These are phyloP conservation scores for Aleiodes sp. DNA, from an alignment of 1,140 invertebrate genomes.

Conservation along the genomic window DNA sequence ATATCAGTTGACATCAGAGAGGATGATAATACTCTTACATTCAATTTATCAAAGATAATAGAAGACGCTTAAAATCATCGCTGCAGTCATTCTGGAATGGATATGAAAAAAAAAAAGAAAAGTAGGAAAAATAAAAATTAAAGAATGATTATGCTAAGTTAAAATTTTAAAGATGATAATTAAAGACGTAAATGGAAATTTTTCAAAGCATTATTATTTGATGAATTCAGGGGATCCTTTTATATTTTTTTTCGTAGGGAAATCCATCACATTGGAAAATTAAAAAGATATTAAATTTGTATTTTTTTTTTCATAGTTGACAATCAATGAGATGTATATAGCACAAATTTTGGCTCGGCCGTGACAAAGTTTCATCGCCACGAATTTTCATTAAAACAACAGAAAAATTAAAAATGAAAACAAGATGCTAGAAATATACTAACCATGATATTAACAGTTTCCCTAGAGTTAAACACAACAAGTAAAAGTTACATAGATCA, in stretches of 20 bases:
- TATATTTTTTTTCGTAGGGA: too few relatives aligned
- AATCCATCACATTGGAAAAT: too few relatives aligned
- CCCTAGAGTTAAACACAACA: slow-evolving; percentile 22
- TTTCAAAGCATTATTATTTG: too few relatives aligned
- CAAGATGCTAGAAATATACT: slow-evolving; percentile 7
- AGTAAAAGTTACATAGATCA: slow-evolving; percentile 31
- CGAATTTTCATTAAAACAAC: too few relatives aligned
- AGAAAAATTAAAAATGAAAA: neutral
- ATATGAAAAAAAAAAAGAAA: slow-evolving; percentile 45
- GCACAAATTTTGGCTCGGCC: too few relatives aligned
- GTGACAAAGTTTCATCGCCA: too few relatives aligned
- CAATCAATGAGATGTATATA: too few relatives aligned
- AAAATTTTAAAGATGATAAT: too few relatives aligned
- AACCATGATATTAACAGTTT: slow-evolving; percentile 23
- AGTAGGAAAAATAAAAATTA: slow-evolving; percentile 17
- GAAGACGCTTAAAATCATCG: slow-evolving; percentile 70
- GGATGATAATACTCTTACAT: neutral
- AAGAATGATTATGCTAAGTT: neutral
- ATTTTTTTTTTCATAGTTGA: too few relatives aligned
- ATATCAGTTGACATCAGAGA: neutral
- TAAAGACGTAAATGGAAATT: too few relatives aligned
- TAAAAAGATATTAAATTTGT: too few relatives aligned
- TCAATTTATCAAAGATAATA: slow-evolving; percentile 68
- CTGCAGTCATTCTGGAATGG: slow-evolving; percentile 64
- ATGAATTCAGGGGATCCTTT: too few relatives aligned